Conservation (phyloP, 2,797 vertebrate species). For the Tarsius wallacei region DNA sequence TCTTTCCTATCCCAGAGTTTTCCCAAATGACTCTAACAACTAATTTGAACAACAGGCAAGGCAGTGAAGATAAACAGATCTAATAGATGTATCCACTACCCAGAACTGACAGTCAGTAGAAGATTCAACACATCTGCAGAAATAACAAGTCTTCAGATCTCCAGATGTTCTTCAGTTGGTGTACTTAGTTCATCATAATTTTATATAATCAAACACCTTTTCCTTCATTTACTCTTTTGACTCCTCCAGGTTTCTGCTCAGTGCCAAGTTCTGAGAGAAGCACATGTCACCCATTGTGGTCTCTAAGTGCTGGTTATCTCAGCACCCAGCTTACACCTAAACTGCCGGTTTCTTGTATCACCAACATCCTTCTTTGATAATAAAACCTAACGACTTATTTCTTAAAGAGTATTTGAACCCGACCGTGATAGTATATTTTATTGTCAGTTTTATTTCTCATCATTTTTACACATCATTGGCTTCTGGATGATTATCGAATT, state of each 20-base stretch:
- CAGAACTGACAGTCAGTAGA: not conserved
- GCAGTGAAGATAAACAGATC: not conserved
- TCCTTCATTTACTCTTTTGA: not conserved
- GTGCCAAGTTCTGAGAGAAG: not conserved
- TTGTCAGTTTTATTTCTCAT: constrained; percentile 16
- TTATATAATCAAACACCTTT: not conserved
- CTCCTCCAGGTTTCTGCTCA: not conserved
- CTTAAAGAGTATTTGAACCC: constrained; percentile 18
- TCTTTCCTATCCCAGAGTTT: not conserved
- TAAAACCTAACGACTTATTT: not conserved
- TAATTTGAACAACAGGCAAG: not conserved
- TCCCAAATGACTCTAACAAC: not conserved
- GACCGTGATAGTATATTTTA: not conserved
- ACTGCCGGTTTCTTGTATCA: not conserved
- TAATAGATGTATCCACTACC: not conserved
- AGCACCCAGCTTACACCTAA: not conserved
- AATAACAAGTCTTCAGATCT: not conserved
- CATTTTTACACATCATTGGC: not conserved
- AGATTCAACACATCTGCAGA: not conserved
- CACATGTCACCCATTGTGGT: accelerated
- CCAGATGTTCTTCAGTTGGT: not conserved
- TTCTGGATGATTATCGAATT: not conserved
- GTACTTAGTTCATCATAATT: not conserved
- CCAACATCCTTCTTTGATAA: not conserved
- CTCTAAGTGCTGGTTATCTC: not conserved